Percentiles rank a stretch among this genome's conserved stretches.
These are phyloP conservation scores for Helicoverpa armigera DNA, from an alignment of 1,140 invertebrate genomes.

Conservation along the genomic window DNA sequence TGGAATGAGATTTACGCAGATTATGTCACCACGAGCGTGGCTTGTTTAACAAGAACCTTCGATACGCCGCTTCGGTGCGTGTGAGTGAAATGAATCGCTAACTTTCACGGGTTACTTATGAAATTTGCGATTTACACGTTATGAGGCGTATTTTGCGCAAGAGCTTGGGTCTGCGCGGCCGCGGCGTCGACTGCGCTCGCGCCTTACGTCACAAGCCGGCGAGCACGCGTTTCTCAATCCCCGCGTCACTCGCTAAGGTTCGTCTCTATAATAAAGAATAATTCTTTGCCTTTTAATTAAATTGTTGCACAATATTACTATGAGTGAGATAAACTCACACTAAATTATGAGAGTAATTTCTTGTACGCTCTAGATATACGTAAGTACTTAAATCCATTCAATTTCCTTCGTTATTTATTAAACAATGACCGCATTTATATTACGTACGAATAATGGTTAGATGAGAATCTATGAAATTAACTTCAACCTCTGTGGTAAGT, in stretches of 20 bases:
- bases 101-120: constrained; percentile 82
- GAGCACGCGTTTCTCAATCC: constrained; percentile 38
- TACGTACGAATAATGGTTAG: constrained; percentile 4
- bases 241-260: constrained; percentile 45
- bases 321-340: neutral
- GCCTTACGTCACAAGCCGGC: constrained; percentile 63
- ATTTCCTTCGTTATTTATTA: constrained; percentile 17
- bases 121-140: constrained; percentile 79
- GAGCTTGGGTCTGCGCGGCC: constrained; percentile 40
- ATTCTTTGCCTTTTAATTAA: constrained; percentile 12
- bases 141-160: constrained; percentile 72
- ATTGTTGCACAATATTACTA: constrained; percentile 1
- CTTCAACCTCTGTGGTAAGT: neutral
- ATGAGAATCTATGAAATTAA: constrained; percentile 5
- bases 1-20: constrained; percentile 23
- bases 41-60: constrained; percentile 57
- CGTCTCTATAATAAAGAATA: constrained; percentile 52
- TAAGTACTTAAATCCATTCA: neutral
- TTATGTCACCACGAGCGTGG: constrained; percentile 50
- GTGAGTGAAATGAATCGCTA: constrained; percentile 74
- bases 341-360: constrained; percentile 23
- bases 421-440: neutral
- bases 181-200: constrained; percentile 6
- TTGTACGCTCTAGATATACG: constrained; percentile 9
- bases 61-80: constrained; percentile 54